A percentile compares a stretch with the other conserved stretches of the same genome.
These are phyloP conservation scores for Aphaenogaster ashmeadi DNA, from an alignment of 1,140 invertebrate genomes.

Conservation along the genomic window DNA sequence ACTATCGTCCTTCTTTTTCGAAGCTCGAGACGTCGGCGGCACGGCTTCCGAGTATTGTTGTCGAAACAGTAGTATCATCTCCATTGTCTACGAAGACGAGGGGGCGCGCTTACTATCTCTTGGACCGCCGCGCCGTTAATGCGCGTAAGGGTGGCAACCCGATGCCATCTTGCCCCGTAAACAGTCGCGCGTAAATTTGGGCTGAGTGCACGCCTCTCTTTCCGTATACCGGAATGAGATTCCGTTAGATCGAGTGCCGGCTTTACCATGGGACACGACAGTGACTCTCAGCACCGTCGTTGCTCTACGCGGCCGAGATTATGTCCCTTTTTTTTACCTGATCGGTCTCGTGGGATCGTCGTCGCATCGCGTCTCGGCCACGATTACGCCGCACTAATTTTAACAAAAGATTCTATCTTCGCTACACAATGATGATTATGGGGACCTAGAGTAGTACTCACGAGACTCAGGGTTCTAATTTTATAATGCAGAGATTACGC, in stretches of 20 bases:
- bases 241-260: conserved; percentile 52
- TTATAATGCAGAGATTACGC: conserved; percentile 53
- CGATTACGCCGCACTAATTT: conserved; percentile 63
- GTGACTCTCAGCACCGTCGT: conserved; percentile 46
- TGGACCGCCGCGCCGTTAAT: conserved; percentile 67
- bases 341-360: neutral
- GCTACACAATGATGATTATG: conserved; percentile 51
- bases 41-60: conserved; percentile 66
- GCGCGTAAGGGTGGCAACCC: conserved; percentile 68
- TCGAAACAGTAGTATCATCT: conserved; percentile 62
- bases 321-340: conserved; percentile 6
- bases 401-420: conserved; percentile 63
- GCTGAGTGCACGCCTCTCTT: conserved; percentile 69
- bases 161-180: conserved; percentile 76
- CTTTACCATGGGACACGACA: conserved; percentile 26
- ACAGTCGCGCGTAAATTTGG: conserved; percentile 78
- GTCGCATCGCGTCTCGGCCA: neutral
- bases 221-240: conserved; percentile 39
- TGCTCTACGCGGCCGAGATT: conserved; percentile 22
- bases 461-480: conserved; percentile 58
- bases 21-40: conserved; percentile 47
- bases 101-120: conserved; percentile 67
- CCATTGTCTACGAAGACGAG: conserved; percentile 72
- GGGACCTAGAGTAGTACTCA: neutral
- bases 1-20: conserved; percentile 45